phyloP scores from a whole-genome alignment of 2,797 vertebrate genomes.

The Schizothorax lantsangensis region DNA sequence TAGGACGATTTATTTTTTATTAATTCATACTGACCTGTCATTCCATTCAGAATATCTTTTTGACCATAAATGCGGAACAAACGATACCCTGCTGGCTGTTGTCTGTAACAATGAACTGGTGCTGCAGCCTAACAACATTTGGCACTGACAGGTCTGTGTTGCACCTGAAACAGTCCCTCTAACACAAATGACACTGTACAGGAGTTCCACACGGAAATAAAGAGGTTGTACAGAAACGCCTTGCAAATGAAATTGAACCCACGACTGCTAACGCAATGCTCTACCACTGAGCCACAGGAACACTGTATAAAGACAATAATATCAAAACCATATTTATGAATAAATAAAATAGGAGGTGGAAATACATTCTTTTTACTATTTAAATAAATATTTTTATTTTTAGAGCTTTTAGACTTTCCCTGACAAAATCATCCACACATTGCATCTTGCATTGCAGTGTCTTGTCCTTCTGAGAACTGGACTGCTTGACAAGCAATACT shows the following conservation, averaged over 20 bases:
- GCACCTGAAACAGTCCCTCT: constrained; percentile 17
- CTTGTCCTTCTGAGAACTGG: not conserved
- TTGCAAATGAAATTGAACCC: not conserved
- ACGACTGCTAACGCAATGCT: too few relatives aligned
- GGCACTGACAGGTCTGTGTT: constrained; percentile 11
- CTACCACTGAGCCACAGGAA: too few relatives aligned
- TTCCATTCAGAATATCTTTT: not conserved
- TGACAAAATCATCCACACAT: not conserved
- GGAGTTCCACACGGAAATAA: constrained; percentile 6
- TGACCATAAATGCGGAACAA: not conserved
- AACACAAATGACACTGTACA: not conserved
- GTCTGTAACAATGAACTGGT: not conserved
- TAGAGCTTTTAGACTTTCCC: not conserved
- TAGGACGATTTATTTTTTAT: not conserved
- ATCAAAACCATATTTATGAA: not conserved
- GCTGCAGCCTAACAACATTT: not conserved
- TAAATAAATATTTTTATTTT: not conserved
- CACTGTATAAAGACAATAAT: not conserved
- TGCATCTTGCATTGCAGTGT: not conserved
- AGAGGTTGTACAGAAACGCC: not conserved
- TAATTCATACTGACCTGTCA: constrained; percentile 1
- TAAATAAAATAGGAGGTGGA: not conserved
- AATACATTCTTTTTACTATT: not conserved
- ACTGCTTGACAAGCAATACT: not conserved
- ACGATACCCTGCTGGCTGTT: not conserved